A percentile compares a stretch with the other conserved stretches of the same genome.
Conservation (phyloP, 2,113 vertebrate genomes). For the Onychorhynchus coronatus region DNA sequence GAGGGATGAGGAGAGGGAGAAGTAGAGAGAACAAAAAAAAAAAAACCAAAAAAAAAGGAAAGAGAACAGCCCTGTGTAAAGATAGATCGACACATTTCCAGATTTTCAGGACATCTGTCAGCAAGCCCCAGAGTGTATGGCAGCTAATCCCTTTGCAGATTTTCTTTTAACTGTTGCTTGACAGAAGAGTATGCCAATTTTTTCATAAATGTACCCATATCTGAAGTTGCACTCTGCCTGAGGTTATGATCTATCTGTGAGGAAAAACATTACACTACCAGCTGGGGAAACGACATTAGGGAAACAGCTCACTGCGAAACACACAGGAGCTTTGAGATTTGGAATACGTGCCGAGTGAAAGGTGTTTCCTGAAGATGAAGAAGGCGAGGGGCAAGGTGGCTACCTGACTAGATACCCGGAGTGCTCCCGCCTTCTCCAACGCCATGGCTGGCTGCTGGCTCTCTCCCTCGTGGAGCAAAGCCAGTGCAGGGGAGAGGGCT, state of each 20-base stretch:
- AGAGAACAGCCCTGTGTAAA: not conserved
- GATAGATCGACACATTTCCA: slow-evolving; percentile 61
- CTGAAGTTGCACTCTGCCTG: not conserved
- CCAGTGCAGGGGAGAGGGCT: not conserved
- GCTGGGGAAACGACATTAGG: not conserved
- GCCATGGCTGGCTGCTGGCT: not conserved
- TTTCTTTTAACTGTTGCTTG: slow-evolving; percentile 67
- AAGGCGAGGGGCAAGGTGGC: not conserved
- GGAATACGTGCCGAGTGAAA: not conserved
- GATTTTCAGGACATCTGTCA: slow-evolving; percentile 71
- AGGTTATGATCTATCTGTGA: slow-evolving; percentile 21
- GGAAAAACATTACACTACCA: not conserved
- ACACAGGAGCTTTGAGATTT: not conserved
- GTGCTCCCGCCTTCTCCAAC: not conserved
- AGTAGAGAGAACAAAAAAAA: not conserved
- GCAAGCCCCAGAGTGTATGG: slow-evolving; percentile 28
- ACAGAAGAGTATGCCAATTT: slow-evolving; percentile 17
- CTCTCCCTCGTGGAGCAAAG: not conserved
- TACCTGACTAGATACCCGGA: not conserved
- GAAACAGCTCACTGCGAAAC: not conserved
- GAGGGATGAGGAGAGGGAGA: not conserved
- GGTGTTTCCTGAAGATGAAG: not conserved
- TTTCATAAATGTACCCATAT: not conserved
- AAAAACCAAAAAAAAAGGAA: not conserved
- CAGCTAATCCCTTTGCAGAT: slow-evolving; percentile 64